Evolutionary conservation across 1,140 invertebrate species (phyloP).

Genomic region (Drosophila azteca): DNA sequence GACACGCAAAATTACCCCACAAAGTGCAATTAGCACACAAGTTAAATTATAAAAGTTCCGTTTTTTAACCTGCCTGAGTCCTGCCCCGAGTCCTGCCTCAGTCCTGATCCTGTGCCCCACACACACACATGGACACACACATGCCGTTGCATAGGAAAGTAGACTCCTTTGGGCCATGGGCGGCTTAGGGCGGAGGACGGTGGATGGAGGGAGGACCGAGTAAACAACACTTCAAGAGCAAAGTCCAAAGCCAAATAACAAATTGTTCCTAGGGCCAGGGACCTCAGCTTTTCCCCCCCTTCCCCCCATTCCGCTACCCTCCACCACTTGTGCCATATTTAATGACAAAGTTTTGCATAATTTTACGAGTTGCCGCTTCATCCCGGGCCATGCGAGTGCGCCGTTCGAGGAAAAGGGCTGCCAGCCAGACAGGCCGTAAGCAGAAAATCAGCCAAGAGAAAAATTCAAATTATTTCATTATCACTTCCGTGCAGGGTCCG

Average conservation of each 20-base stretch:
- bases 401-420: too few relatives aligned
- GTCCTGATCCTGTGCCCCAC: constrained; percentile 4
- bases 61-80: constrained; percentile 62
- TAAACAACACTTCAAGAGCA: constrained; percentile 68
- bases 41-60: constrained; percentile 75
- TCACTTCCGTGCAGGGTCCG: constrained; percentile 62
- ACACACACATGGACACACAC: neutral
- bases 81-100: constrained; percentile 16
- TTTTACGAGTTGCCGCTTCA: constrained; percentile 72
- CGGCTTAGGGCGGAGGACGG: too few relatives aligned
- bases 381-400: constrained; percentile 24
- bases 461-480: constrained; percentile 81
- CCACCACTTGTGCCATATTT: constrained; percentile 57
- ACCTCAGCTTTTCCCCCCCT: neutral
- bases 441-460: constrained; percentile 57
- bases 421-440: constrained; percentile 9
- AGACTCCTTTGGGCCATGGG: neutral
- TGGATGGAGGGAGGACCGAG: constrained; percentile 11
- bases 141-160: constrained; percentile 13
- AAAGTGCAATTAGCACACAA: constrained; percentile 77
- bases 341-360: constrained; percentile 81
- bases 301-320: neutral
- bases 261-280: constrained; percentile 59
- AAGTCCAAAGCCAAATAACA: constrained; percentile 77
- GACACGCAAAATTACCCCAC: constrained; percentile 74